Percentiles rank a stretch among this genome's conserved stretches.
Conservation (phyloP, 2,888 invertebrate species). For the Lasioglossum marginatum region DNA sequence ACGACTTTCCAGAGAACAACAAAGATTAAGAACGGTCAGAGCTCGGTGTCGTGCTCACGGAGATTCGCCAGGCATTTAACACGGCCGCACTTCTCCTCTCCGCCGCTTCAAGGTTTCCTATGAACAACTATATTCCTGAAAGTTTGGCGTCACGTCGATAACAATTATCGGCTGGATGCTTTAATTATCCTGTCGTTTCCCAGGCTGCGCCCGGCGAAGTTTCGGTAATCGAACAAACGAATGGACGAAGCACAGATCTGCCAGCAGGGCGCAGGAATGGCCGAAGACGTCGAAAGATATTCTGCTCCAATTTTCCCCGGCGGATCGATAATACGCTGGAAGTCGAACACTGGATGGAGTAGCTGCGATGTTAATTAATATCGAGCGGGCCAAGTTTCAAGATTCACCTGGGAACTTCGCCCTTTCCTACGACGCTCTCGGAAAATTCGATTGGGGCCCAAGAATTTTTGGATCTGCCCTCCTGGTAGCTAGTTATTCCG, state of each 20-base stretch:
- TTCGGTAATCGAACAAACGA: constrained; percentile 69
- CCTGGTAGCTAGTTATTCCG: background rate
- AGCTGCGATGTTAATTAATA: constrained; percentile 64
- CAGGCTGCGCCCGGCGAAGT: constrained; percentile 57
- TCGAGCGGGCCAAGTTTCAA: constrained; percentile 41
- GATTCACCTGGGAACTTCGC: constrained; percentile 47
- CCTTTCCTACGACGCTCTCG: too few relatives aligned
- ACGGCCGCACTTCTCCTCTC: background rate
- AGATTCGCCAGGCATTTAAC: constrained; percentile 24
- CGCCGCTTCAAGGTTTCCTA: constrained; percentile 24
- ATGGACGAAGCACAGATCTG: constrained; percentile 35
- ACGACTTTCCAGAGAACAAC: constrained; percentile 36
- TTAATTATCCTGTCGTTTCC: constrained; percentile 73
- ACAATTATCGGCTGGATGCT: constrained; percentile 75
- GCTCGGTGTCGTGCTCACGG: constrained; percentile 25
- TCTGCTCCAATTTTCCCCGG: constrained; percentile 59
- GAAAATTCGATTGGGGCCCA: background rate
- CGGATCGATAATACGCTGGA: constrained; percentile 38
- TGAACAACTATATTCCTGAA: constrained; percentile 68
- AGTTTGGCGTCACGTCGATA: constrained; percentile 73
- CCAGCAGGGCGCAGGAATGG: constrained; percentile 28
- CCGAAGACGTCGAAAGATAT: constrained; percentile 58
- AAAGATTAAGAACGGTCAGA: constrained; percentile 31
- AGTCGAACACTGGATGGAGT: constrained; percentile 11
- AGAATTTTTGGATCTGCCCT: background rate